phyloP scores from a whole-genome alignment of 2,888 invertebrate species.

The Tenthredo distinguenda region DNA sequence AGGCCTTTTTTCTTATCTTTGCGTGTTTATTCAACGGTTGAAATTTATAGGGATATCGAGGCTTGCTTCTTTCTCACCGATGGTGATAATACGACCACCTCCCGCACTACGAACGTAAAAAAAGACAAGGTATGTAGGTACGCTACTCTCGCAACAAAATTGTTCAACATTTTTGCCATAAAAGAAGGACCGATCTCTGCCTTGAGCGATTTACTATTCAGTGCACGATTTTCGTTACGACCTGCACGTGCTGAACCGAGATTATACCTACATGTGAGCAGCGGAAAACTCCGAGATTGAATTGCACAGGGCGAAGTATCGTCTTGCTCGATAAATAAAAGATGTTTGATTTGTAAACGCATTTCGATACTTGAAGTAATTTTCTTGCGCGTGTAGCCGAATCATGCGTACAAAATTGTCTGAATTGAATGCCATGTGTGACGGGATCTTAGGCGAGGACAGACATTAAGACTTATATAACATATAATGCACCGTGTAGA shows the following conservation, averaged over 20 bases:
- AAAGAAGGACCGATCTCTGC: neutral
- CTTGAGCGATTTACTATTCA: neutral
- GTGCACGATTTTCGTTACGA: constrained; percentile 1
- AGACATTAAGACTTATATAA: neutral
- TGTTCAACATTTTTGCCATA: neutral
- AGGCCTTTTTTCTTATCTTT: constrained; percentile 24
- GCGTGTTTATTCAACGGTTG: constrained; percentile 37
- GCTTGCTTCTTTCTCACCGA: neutral
- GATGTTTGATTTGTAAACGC: neutral
- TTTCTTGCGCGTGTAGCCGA: neutral
- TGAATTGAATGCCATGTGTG: neutral
- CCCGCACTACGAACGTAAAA: constrained; percentile 1
- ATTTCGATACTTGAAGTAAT: neutral
- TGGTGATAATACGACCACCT: constrained; percentile 21
- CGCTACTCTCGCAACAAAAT: neutral
- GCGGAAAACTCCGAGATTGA: neutral
- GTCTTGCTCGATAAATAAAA: neutral
- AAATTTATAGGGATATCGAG: constrained; percentile 20
- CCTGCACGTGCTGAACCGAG: neutral
- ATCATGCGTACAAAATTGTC: neutral
- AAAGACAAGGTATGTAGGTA: neutral
- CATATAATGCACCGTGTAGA: neutral
- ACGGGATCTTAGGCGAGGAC: neutral
- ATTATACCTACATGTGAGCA: neutral
- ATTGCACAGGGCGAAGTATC: neutral